Conservation (phyloP, 2,888 invertebrate species). For the Cephus sareptanus region DNA sequence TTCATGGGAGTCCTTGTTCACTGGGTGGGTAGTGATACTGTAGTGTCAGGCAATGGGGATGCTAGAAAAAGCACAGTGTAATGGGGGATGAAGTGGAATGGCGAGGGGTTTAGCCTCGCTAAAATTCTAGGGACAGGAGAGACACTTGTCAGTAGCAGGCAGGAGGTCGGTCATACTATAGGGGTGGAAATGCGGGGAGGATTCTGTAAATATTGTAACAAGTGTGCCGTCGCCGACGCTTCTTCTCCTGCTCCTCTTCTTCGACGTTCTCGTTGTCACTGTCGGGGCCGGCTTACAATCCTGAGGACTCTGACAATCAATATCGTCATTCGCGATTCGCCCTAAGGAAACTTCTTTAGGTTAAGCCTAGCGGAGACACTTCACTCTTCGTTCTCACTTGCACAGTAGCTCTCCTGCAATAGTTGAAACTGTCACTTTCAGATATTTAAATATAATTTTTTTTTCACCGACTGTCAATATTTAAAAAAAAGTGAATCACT, state of each 20-base stretch:
- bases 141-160: slow-evolving; percentile 57
- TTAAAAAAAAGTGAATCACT: not conserved
- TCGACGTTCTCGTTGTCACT: not conserved
- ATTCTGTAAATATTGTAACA: slow-evolving; percentile 66
- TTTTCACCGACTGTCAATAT: not conserved
- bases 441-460: not conserved
- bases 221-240: slow-evolving; percentile 51
- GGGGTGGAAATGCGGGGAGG: slow-evolving; percentile 51
- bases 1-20: not conserved
- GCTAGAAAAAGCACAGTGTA: slow-evolving; percentile 19
- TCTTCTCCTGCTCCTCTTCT: not conserved
- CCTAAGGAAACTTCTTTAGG: not conserved
- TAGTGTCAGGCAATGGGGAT: slow-evolving; percentile 27
- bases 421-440: not conserved
- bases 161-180: slow-evolving; percentile 39
- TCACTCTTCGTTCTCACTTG: not conserved
- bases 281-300: not conserved
- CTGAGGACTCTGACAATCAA: slow-evolving; percentile 34
- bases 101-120: not conserved
- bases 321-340: slow-evolving; percentile 26
- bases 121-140: slow-evolving; percentile 32
- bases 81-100: slow-evolving; percentile 6
- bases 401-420: not conserved
- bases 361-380: not conserved
- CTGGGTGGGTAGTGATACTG: not conserved